Percentiles rank a stretch among this genome's conserved stretches.
phyloP scores from a whole-genome alignment of 2,797 vertebrate species.

The Kryptopterus vitreolus region DNA sequence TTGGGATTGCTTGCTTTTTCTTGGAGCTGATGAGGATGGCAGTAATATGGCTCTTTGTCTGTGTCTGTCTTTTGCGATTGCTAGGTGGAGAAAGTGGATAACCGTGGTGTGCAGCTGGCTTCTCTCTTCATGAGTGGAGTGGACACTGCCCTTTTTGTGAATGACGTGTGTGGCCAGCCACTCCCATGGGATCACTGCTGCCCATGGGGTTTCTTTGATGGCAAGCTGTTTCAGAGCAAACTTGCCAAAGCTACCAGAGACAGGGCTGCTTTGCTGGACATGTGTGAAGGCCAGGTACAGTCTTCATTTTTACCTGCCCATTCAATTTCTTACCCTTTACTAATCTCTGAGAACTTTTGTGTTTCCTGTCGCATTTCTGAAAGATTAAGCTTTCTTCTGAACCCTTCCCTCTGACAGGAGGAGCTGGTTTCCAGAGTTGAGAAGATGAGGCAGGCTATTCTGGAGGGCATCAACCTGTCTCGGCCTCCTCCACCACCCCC shows the following conservation, averaged over 20 bases:
- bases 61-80: slow-evolving; percentile 3
- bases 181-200: slow-evolving; percentile 93
- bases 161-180: slow-evolving; percentile 91
- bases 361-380: too few relatives aligned
- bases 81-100: slow-evolving; percentile 90
- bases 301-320: background rate
- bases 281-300: slow-evolving; percentile 88
- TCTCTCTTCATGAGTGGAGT: slow-evolving; percentile 91
- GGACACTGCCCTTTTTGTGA: slow-evolving; percentile 88
- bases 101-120: slow-evolving; percentile 87
- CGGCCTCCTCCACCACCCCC: slow-evolving; percentile 83
- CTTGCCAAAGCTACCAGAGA: slow-evolving; percentile 83
- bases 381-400: background rate
- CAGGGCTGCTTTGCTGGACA: slow-evolving; percentile 82
- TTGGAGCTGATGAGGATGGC: background rate
- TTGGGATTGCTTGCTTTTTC: background rate
- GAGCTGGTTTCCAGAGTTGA: slow-evolving; percentile 88
- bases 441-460: slow-evolving; percentile 91
- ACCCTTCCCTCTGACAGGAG: slow-evolving; percentile 64
- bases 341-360: background rate
- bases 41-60: background rate
- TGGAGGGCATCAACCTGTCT: slow-evolving; percentile 87
- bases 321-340: background rate
- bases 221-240: slow-evolving; percentile 92
- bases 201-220: slow-evolving; percentile 92